Conservation (phyloP, 2,888 invertebrate genomes). For the Boloria euphrosyne region DNA sequence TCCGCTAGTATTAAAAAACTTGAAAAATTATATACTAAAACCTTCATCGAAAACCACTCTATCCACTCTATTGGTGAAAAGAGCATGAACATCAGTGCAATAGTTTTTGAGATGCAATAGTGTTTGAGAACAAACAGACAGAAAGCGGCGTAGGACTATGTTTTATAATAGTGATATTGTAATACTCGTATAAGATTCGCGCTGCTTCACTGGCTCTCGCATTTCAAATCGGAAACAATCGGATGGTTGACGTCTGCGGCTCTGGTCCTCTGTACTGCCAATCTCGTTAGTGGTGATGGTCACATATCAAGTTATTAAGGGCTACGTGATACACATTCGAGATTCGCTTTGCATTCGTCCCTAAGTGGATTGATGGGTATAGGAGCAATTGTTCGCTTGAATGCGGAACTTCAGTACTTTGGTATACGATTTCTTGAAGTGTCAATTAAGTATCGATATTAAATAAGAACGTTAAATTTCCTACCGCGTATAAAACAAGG, state of each 20-base stretch:
- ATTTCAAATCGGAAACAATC: conserved; percentile 71
- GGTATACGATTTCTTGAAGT: background rate
- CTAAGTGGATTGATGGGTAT: conserved; percentile 73
- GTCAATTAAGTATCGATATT: conserved; percentile 23
- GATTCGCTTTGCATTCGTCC: conserved; percentile 59
- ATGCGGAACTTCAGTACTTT: conserved; percentile 13
- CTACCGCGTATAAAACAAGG: no score
- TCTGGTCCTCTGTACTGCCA: conserved; percentile 75
- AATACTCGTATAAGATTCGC: conserved; percentile 33
- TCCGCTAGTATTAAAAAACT: no score
- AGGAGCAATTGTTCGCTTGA: conserved; percentile 49
- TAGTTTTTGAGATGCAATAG: no score
- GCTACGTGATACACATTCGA: conserved; percentile 70
- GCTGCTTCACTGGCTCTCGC: conserved; percentile 51
- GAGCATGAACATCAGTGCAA: no score
- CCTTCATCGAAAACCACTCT: no score
- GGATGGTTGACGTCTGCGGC: conserved; percentile 53
- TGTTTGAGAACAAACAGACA: no score
- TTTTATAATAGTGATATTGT: no score
- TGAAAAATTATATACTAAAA: no score
- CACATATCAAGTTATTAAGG: conserved; percentile 77
- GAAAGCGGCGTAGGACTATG: no score
- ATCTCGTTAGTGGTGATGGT: conserved; percentile 73
- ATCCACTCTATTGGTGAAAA: no score
- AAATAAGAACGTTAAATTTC: background rate